Base-by-base conservation (phyloP, 2,113 vertebrate genomes). In the Picathartes gymnocephalus region DNA sequence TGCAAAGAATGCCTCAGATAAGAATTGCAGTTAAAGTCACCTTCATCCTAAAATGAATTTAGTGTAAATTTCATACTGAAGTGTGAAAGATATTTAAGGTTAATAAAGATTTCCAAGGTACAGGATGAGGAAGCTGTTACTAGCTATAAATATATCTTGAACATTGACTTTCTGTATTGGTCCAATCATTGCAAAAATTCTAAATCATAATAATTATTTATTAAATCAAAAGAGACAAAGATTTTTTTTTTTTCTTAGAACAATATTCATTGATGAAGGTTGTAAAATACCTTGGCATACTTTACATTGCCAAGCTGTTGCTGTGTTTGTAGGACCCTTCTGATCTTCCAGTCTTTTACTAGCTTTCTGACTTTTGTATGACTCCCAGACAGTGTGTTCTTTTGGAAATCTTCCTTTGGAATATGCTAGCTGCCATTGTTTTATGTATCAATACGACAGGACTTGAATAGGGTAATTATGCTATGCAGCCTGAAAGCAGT, bases 11-110 rank as follows among this genome's bases (percentile, higher is more conserved):
- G 23, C 35, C 60, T 84, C 3, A 5, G 50, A 90, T 22, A 94
- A 88, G 84, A 92, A 61, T 88, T 96, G 81, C 53, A 93, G 83
- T 81, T 96, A 97, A 97, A 97, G 94, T 97, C 95, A 98, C 95
- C 92, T 97, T 98, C 94, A 57, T 95, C 39, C 86, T 78, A 91
- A 97, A 90, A 92, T 68, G 8, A 33, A 77, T 95, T 96, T 93
- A 92, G 78, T 1, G 11, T 91, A 66, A 95, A 95, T 95, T 97
- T 92, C 86, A 92, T 65, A 92, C 73, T 87, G 79, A 76, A 81
- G 16, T 47, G 14, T 68, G 88, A 96, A 94, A 96, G 51, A 78
- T 91, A 93, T 64, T 92, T 86, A 86, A 82, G 82, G 72, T 95
- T 97, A 97, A 94, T 96, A 87, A 95, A 96, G 86, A 92, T 91